Conservation (phyloP, 2,113 vertebrate genomes). For the Cynopterus brachyotis region DNA sequence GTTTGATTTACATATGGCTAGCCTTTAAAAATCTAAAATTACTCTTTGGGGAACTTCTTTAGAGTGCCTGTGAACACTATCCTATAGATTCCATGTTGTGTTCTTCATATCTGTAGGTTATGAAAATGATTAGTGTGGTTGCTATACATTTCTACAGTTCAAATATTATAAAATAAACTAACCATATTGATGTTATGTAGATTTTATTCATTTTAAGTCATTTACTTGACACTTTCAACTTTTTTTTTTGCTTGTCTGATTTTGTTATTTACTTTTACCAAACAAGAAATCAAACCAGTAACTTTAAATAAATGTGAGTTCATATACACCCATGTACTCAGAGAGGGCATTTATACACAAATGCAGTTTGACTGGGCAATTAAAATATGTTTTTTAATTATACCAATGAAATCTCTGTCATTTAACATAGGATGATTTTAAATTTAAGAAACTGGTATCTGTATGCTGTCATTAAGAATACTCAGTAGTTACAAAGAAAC, state of each 20-base stretch:
- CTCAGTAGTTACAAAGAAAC: neutral
- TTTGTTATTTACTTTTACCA: neutral
- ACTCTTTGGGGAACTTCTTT: neutral
- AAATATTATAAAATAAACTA: neutral
- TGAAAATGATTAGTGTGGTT: neutral
- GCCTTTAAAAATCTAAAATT: neutral
- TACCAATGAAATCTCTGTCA: neutral
- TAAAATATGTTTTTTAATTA: neutral
- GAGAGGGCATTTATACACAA: neutral
- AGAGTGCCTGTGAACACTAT: neutral
- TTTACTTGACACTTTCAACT: neutral
- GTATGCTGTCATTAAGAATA: neutral
- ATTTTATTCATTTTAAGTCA: neutral
- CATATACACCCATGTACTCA: neutral
- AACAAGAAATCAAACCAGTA: neutral
- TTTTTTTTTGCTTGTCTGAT: neutral
- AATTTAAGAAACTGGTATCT: neutral
- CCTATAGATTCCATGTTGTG: neutral
- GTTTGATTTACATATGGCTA: neutral
- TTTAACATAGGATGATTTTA: neutral
- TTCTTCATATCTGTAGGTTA: neutral
- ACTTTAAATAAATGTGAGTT: neutral
- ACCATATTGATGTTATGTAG: neutral
- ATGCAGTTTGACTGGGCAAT: neutral
- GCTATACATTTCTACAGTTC: neutral